Base-by-base conservation (phyloP, 2,797 vertebrate species). In the Neosilurus hyrtlii region DNA sequence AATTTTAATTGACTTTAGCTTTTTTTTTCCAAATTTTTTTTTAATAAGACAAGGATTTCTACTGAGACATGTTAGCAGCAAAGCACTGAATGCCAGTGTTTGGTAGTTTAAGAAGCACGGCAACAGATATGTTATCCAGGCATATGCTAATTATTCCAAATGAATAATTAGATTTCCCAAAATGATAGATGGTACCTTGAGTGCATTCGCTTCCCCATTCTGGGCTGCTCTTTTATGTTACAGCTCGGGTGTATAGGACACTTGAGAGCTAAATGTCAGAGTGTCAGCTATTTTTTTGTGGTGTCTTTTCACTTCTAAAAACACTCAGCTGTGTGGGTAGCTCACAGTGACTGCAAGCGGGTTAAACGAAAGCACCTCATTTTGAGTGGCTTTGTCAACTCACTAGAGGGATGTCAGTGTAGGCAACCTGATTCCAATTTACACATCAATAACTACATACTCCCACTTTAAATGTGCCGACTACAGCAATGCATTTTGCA, bases 361-460 rank as follows among this genome's bases (percentile, higher is more conserved):
- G 26, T 73, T 72, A 81, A 73, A 62, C 15, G 11, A 81, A 73
- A 82, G 80, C 49, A 26, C n/a, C 81, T 62, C 18, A 66, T 82
- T 74, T 66, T 54, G 26, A 65, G 71, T 82, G 24, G 43, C 68
- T 63, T 65, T 68, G 11, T 72, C 35, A 82, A 24, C 70, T 24
- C 30, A 57, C 52, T 9, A 56, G 51, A 75, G 61, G 66, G 72
- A 57, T 43, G 62, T 62, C 22, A 57, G 51, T 56, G 81, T 37
- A 56, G 26, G 51, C 59, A 52, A 66, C 71, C 71, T 43, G 71
- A 67, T 66, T 75, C 61, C 62, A 54, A 75, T 82, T 75, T 82
- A 82, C 71, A 82, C 72, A 82, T 82, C 61, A 43, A 43, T 82
- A 62, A 82, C 54, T 43, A 37, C 49, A 37, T 66, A 62, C 22